Percentiles rank a stretch among this genome's conserved stretches.
These are phyloP conservation scores for Caenorhabditis briggsae DNA, from an alignment of 1,140 invertebrate genomes.

Conservation along the genomic window DNA sequence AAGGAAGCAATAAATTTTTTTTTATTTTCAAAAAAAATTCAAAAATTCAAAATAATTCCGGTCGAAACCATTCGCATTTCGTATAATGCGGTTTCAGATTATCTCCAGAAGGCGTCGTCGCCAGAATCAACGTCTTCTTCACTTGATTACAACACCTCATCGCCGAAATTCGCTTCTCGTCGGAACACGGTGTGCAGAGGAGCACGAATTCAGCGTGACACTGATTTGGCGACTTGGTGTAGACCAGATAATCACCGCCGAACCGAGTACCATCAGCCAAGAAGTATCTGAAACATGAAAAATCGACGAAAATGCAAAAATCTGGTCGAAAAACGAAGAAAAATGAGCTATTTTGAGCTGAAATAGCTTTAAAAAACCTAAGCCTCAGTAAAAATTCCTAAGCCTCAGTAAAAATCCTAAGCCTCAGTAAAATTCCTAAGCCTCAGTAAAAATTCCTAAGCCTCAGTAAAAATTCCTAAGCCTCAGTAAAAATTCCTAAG, in stretches of 20 bases:
- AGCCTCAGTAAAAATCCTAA: no score
- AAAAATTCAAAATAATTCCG: not conserved
- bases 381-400: no score
- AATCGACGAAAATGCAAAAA: no score
- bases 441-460: no score
- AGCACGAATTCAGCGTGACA: slow-evolving; percentile 43
- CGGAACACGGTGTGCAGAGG: slow-evolving; percentile 14
- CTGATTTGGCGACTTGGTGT: not conserved
- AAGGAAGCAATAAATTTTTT: no score
- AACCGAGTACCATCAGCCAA: slow-evolving; percentile 28
- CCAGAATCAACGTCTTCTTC: slow-evolving; percentile 15
- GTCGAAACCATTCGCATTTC: slow-evolving; percentile 43
- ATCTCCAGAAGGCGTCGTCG: not conserved
- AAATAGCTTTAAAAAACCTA: no score
- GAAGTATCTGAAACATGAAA: slow-evolving; percentile 1
- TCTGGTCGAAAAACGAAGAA: not conserved
- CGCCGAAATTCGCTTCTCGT: not conserved
- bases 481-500: no score
- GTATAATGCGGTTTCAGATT: slow-evolving; percentile 26
- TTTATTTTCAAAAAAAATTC: not conserved
- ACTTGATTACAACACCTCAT: slow-evolving; percentile 51
- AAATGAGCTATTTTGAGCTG: not conserved
- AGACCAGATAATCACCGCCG: slow-evolving; percentile 32
- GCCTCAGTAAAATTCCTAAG: no score
- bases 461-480: no score